These are phyloP conservation scores for Metallyticus violacea DNA, from an alignment of 2,888 invertebrate species.

Conservation along the genomic window DNA sequence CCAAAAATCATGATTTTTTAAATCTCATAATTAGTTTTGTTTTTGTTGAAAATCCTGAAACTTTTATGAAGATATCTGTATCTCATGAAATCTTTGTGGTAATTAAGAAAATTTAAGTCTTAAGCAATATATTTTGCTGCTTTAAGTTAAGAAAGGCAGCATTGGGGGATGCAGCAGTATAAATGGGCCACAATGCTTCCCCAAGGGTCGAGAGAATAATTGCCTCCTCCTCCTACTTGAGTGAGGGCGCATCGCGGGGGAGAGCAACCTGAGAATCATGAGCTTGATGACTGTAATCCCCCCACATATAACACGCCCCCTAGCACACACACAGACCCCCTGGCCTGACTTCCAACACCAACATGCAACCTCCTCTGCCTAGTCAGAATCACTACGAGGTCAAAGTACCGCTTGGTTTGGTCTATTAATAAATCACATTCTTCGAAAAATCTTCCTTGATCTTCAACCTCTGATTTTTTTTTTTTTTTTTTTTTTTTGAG, in stretches of 20 bases:
- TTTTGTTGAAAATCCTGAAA: no score
- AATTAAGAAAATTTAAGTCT: no score
- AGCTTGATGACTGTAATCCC: slow-evolving; percentile 22
- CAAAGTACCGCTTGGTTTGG: not conserved
- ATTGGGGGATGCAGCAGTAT: not conserved
- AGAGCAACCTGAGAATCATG: slow-evolving; percentile 21
- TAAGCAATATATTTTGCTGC: no score
- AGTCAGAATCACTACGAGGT: not conserved
- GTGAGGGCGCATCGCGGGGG: not conserved
- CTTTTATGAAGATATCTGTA: no score
- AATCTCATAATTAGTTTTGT: no score
- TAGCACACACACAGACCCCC: not conserved
- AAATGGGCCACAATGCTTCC: not conserved
- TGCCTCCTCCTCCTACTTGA: not conserved
- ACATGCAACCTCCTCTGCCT: not conserved
- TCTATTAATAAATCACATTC: not conserved
- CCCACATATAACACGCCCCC: not conserved
- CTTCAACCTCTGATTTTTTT: no score
- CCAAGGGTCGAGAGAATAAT: slow-evolving; percentile 12
- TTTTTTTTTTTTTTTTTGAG: no score
- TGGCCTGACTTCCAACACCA: slow-evolving; percentile 10
- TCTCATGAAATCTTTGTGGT: no score
- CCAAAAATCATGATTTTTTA: no score
- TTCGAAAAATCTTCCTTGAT: no score
- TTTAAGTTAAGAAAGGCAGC: not conserved